Base-by-base conservation (phyloP, 2,113 vertebrate species). In the Labeo catla region DNA sequence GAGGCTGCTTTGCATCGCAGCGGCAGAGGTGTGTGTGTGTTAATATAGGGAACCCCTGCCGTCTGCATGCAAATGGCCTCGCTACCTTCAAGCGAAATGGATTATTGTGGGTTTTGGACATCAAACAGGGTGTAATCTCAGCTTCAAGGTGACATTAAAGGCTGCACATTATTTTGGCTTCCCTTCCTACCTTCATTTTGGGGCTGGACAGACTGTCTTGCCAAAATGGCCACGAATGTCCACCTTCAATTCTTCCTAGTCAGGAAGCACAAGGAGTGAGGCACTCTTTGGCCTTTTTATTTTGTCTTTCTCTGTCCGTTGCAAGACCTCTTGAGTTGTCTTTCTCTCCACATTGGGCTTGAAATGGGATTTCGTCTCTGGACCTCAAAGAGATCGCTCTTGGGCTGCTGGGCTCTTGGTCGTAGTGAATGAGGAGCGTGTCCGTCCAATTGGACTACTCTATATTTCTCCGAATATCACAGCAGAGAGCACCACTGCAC, bases 101-200 rank as follows among this genome's bases (percentile, higher is more conserved):
- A 94, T 94, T 90, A 90, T 93, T 93, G 90, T 86, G 92, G 92
- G 94, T 92, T 85, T 93, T 91, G 91, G 91, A 91, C 92, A 87
- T 91, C 89, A 91, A 93, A 92, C 85, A 97, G 96, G 98, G 98
- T 99, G 98, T 99, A 98, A 99, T 99, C 97, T 98, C 97, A 97
- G 94, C 95, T 96, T 96, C 93, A 94, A 93, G 94, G 94, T 95
- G 94, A 94, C 94, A 89, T 93, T 94, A 95, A 93, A 95, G 96
- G 96, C 96, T 98, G 97, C 95, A 95, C 94, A 95, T 95, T 96
- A 95, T 96, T 96, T 96, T 95, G 94, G 95, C 94, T 94, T 92
- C 91, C 47, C 63, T 84, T 54, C 72, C 93, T 94, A 93, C 90
- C 91, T 93, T 96, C 96, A 96, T 97, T 98, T 98, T 97, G 97